Percentiles rank a stretch among this genome's conserved stretches.
These are phyloP conservation scores for Pholis gunnellus DNA, from an alignment of 2,113 vertebrate genomes.

Conservation along the genomic window DNA sequence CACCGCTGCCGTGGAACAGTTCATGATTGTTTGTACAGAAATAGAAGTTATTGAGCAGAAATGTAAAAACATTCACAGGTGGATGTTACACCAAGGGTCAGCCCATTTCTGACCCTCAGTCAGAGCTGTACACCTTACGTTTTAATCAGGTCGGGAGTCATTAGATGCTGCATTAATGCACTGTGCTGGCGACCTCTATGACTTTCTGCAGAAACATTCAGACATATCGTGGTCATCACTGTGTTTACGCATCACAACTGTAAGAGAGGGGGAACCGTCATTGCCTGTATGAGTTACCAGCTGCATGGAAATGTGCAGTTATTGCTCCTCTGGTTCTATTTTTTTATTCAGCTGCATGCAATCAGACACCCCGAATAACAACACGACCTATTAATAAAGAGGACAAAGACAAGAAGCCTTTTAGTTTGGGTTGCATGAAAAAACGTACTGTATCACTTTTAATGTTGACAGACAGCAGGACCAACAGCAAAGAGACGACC, in stretches of 20 bases:
- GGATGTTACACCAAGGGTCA: neutral
- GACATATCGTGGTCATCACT: neutral
- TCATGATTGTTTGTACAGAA: neutral
- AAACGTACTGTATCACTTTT: slow-evolving; percentile 53
- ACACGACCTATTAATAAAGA: neutral
- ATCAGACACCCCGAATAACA: neutral
- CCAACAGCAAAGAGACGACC: slow-evolving; percentile 45
- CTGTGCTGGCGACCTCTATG: neutral
- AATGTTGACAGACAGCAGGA: slow-evolving; percentile 64
- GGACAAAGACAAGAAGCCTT: neutral
- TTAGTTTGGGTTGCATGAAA: slow-evolving; percentile 37
- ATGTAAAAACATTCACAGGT: neutral
- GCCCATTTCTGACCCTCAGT: neutral
- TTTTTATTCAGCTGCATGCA: neutral
- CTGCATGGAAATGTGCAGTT: neutral
- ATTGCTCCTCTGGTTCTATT: neutral
- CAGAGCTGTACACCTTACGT: neutral
- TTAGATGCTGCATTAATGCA: neutral
- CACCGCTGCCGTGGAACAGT: neutral
- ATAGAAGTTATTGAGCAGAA: neutral
- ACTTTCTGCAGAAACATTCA: neutral
- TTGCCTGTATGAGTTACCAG: neutral
- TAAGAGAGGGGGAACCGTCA: neutral
- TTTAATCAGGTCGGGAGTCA: neutral
- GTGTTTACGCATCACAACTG: neutral